Percentiles rank a stretch among this genome's conserved stretches.
Evolutionary conservation across 2,797 vertebrate species (phyloP).

Genomic region (Dendrocincla tyrannina): DNA sequence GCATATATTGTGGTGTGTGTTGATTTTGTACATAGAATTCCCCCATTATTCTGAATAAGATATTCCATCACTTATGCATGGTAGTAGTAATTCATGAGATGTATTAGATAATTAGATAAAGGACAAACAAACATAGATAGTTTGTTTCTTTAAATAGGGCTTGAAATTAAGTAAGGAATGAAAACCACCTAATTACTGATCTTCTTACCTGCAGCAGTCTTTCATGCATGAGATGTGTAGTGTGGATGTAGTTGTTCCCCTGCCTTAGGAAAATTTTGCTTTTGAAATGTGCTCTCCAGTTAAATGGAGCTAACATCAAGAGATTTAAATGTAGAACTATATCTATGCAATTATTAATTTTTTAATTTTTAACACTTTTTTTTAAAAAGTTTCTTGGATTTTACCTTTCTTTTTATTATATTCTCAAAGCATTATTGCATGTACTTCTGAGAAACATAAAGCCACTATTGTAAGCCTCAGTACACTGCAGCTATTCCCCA

Average conservation of each 20-base stretch:
- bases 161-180: neutral
- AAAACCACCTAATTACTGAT: constrained; percentile 3
- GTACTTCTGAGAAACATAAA: neutral
- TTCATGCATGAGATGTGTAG: neutral
- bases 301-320: neutral
- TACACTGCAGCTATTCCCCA: neutral
- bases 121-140: neutral
- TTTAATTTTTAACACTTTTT: neutral
- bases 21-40: neutral
- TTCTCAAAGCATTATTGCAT: neutral
- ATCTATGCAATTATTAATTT: neutral
- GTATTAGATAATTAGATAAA: constrained; percentile 1
- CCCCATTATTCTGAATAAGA: neutral
- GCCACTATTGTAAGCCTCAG: neutral
- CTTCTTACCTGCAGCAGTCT: neutral
- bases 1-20: neutral
- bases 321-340: neutral
- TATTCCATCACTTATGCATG: neutral
- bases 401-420: neutral
- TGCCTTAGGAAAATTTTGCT: neutral
- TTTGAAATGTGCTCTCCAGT: neutral
- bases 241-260: neutral
- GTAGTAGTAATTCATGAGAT: neutral
- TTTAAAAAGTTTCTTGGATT: neutral
- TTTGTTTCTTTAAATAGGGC: neutral